These are phyloP conservation scores for Sycophaga agraensis DNA, from an alignment of 1,140 invertebrate genomes.

Conservation along the genomic window DNA sequence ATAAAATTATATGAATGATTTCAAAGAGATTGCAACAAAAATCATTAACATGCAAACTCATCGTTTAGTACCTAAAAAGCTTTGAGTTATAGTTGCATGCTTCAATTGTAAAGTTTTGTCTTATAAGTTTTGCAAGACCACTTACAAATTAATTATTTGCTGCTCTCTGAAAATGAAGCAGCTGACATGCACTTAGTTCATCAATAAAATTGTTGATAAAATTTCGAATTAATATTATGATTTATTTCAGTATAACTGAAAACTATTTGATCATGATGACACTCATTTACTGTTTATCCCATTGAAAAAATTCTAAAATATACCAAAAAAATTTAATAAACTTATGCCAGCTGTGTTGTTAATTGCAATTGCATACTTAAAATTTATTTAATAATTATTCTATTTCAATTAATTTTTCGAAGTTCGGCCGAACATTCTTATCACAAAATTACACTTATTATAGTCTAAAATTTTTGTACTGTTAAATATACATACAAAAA, in stretches of 20 bases:
- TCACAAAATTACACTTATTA: constrained; percentile 31
- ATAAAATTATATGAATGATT: constrained; percentile 1
- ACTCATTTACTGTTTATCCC: constrained; percentile 1
- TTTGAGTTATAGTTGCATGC: constrained; percentile 4
- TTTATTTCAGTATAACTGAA: constrained; percentile 27
- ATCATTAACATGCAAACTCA: constrained; percentile 1
- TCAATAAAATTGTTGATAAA: constrained; percentile 13
- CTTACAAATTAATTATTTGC: constrained; percentile 10
- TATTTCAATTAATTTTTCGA: constrained; percentile 31
- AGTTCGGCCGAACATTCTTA: constrained; percentile 31
- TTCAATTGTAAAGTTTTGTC: constrained; percentile 9
- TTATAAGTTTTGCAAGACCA: constrained; percentile 3
- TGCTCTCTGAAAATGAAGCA: constrained; percentile 2
- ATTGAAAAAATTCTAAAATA: constrained; percentile 5
- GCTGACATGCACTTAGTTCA: constrained; percentile 6
- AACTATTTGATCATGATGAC: constrained; percentile 13
- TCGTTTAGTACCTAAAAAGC: constrained; percentile 9
- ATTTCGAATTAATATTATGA: constrained; percentile 4
- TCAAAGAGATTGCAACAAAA: constrained; percentile 9
- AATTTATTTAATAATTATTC: constrained; percentile 28
- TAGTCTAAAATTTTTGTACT: constrained; percentile 33
- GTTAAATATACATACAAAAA: constrained; percentile 41
- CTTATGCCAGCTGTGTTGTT: constrained; percentile 7
- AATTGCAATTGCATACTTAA: constrained; percentile 8
- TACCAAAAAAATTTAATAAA: constrained; percentile 15